Evolutionary conservation across 2,797 vertebrate genomes (phyloP).

Genomic region (Danio aesculapii): DNA sequence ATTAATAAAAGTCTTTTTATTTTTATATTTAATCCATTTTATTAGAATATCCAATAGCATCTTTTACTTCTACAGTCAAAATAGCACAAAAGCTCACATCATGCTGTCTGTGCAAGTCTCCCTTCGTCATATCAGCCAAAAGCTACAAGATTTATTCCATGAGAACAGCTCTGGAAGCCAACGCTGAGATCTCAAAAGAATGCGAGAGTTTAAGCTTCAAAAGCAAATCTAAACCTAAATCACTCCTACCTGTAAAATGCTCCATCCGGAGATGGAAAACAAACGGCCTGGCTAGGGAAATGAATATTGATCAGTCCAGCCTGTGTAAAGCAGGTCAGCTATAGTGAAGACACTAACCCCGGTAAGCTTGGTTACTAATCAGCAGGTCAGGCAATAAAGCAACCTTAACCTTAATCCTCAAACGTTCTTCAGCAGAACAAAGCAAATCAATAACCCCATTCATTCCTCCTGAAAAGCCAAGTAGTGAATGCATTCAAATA

Average conservation of each 20-base stretch:
- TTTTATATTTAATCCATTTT: neutral
- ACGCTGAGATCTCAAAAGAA: neutral
- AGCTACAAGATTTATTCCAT: conserved; percentile 6
- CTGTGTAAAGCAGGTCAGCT: conserved; percentile 1
- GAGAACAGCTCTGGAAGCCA: conserved; percentile 2
- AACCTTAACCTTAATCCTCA: conserved; percentile 38
- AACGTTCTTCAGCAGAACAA: neutral
- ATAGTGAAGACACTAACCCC: conserved; percentile 8
- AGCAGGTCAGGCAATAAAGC: conserved; percentile 35
- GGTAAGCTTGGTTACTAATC: conserved; percentile 23
- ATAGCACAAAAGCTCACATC: conserved; percentile 13
- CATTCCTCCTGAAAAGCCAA: neutral
- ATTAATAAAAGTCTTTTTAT: neutral
- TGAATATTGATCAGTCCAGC: neutral
- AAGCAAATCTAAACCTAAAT: conserved; percentile 11
- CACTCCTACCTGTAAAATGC: conserved; percentile 19
- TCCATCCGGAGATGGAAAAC: neutral
- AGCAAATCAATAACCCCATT: neutral
- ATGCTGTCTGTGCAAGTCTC: neutral
- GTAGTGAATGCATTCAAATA: too few species aligned
- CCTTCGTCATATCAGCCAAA: conserved; percentile 6
- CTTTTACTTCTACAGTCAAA: neutral
- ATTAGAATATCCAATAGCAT: neutral
- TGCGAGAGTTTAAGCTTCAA: conserved; percentile 19
- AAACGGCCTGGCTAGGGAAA: neutral